phyloP scores from a whole-genome alignment of 1,140 invertebrate species.

The Heliconius hermathena region DNA sequence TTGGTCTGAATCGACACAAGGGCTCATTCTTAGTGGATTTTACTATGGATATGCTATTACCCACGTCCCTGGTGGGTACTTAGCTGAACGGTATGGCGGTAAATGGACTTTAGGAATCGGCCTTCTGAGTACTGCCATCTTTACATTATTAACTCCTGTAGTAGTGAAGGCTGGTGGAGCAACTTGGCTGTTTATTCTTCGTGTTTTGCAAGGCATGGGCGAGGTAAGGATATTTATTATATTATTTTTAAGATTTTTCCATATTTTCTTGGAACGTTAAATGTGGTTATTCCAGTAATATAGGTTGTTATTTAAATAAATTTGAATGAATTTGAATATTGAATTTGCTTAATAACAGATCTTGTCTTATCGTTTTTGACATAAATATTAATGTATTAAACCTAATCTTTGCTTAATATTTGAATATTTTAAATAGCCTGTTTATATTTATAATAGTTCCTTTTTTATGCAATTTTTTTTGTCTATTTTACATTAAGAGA shows the following conservation, averaged over 20 bases:
- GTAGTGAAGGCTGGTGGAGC: slow-evolving; percentile 80
- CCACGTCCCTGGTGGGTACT: slow-evolving; percentile 84
- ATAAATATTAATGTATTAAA: slow-evolving; percentile 5
- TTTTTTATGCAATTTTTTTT: too few relatives aligned
- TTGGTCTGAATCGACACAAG: slow-evolving; percentile 84
- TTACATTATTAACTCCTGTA: slow-evolving; percentile 82
- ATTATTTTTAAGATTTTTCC: not conserved
- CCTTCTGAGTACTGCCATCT: slow-evolving; percentile 83
- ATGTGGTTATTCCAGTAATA: not conserved
- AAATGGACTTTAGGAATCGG: slow-evolving; percentile 84
- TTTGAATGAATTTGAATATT: not conserved
- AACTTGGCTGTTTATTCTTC: slow-evolving; percentile 83
- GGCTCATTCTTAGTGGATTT: slow-evolving; percentile 82
- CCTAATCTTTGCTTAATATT: not conserved
- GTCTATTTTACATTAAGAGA: too few relatives aligned
- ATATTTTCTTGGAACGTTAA: not conserved
- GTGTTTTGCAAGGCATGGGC: slow-evolving; percentile 87
- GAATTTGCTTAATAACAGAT: not conserved
- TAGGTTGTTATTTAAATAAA: slow-evolving; percentile 5
- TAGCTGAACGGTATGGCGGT: slow-evolving; percentile 84
- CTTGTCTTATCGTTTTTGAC: not conserved
- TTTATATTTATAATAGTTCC: too few relatives aligned
- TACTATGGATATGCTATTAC: slow-evolving; percentile 85
- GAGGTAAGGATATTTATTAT: slow-evolving; percentile 80
- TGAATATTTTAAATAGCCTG: not conserved